Base-by-base conservation (phyloP, 2,888 invertebrate genomes). In the Strigamia crassipes region DNA sequence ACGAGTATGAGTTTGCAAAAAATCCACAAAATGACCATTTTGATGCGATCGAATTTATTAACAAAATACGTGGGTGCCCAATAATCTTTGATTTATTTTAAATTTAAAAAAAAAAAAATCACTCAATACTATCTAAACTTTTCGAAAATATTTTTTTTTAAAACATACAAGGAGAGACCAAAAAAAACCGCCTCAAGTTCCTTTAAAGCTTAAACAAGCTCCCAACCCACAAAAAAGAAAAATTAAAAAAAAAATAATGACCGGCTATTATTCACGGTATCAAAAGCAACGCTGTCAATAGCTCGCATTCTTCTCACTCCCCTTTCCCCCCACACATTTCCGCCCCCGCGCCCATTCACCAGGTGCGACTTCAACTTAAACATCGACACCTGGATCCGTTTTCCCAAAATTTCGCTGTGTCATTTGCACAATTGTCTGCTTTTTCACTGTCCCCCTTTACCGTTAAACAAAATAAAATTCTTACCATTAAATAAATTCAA, bases 311-410 rank as follows among this genome's bases (percentile, higher is more conserved):
- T 51, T 51, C 42, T 41, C 46, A 51, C 51, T 66, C 66, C 66
- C 31, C 66, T 66, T 12, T 66, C 31, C 66, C 66, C 27, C 66
- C 10, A 23, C n/a, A n/a, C 51, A 51, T 23, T 66, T 66, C 66
- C 66, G 66, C 66, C 66, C 31, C 66, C 66, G 66, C 31, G 12
- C 66, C n/a, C 51, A 18, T 51, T 51, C 51, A 51, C 66, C 66
- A 27, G 66, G 66, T 31, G 66, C 66, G 15, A 27, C 23, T 31
- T 23, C 66, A 31, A 27, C 23, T 31, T 23, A 27, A 66, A 27
- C 66, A 15, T 13, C 15, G 66, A 66, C 66, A 31, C 66, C 66
- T 66, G 66, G 66, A 66, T 12, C 66, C 66, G 27, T 66, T 66
- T 27, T 66, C 31, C 5, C 1, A 23, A 66, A 66, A 66, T 66